These are phyloP conservation scores for Lordiphosa stackelbergi DNA, from an alignment of 1,140 invertebrate genomes.

Conservation along the genomic window DNA sequence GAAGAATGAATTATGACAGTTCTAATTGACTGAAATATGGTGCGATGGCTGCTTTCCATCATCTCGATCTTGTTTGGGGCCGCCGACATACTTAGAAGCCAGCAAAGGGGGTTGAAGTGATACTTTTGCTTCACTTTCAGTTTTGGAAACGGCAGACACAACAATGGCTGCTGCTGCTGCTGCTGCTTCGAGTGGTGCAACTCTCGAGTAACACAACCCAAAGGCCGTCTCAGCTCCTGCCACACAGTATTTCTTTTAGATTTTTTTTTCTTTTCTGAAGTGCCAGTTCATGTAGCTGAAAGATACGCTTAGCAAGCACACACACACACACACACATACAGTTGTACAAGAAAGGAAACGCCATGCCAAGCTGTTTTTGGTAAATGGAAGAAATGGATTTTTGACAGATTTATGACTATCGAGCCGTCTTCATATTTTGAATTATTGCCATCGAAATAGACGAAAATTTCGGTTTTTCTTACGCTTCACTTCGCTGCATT, in stretches of 20 bases:
- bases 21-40: constrained; percentile 77
- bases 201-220: constrained; percentile 50
- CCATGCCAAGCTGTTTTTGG: constrained; percentile 58
- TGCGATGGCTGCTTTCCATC: constrained; percentile 74
- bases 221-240: constrained; percentile 36
- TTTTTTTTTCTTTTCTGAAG: constrained; percentile 52
- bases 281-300: constrained; percentile 73
- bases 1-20: constrained; percentile 77
- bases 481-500: constrained; percentile 30
- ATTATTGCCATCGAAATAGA: constrained; percentile 77
- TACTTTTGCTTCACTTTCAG: constrained; percentile 65
- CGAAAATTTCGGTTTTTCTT: constrained; percentile 64
- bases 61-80: constrained; percentile 38
- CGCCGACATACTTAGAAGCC: constrained; percentile 2
- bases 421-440: constrained; percentile 76
- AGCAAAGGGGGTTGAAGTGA: constrained; percentile 21
- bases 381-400: constrained; percentile 77
- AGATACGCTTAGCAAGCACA: constrained; percentile 70
- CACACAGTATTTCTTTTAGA: constrained; percentile 52
- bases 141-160: constrained; percentile 41
- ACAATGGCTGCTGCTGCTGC: constrained; percentile 25
- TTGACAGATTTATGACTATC: constrained; percentile 77
- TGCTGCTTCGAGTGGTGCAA: constrained; percentile 52
- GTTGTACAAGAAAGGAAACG: constrained; percentile 50
- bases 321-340: constrained; percentile 30